Percentiles rank a stretch among this genome's conserved stretches.
These are phyloP conservation scores for Cygnus atratus DNA, from an alignment of 2,113 vertebrate genomes.

Conservation along the genomic window DNA sequence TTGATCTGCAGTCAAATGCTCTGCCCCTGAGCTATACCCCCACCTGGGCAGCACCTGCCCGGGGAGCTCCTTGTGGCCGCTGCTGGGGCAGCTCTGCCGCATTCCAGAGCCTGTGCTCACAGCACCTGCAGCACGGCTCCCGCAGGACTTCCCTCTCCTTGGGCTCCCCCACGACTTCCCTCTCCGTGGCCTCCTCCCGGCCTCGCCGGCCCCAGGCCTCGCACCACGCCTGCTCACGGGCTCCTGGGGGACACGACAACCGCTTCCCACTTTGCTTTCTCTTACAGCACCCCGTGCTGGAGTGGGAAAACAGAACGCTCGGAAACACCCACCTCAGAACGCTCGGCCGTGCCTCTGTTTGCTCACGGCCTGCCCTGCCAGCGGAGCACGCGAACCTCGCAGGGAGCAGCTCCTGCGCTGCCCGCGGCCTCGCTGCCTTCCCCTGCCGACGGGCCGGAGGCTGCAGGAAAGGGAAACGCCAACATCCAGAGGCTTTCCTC, in stretches of 20 bases:
- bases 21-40: slow-evolving; percentile 37
- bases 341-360: not conserved
- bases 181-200: not conserved
- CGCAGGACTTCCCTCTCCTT: no score
- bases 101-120: not conserved
- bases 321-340: rapidly evolving
- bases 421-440: not conserved
- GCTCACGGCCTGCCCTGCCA: not conserved
- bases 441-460: not conserved
- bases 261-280: not conserved
- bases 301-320: rapidly evolving
- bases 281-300: rapidly evolving
- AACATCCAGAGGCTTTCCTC: not conserved
- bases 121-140: not conserved
- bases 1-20: slow-evolving; percentile 12
- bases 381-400: not conserved
- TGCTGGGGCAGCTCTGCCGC: rapidly evolving
- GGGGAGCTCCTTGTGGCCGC: not conserved
- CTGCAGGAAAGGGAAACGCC: not conserved
- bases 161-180: not conserved
- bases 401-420: not conserved
- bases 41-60: rapidly evolving
- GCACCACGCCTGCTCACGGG: rapidly evolving
- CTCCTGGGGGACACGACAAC: rapidly evolving
- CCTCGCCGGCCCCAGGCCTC: not conserved